Evolutionary conservation across 2,113 vertebrate species (phyloP).

Genomic region (Salvelinus alpinus): DNA sequence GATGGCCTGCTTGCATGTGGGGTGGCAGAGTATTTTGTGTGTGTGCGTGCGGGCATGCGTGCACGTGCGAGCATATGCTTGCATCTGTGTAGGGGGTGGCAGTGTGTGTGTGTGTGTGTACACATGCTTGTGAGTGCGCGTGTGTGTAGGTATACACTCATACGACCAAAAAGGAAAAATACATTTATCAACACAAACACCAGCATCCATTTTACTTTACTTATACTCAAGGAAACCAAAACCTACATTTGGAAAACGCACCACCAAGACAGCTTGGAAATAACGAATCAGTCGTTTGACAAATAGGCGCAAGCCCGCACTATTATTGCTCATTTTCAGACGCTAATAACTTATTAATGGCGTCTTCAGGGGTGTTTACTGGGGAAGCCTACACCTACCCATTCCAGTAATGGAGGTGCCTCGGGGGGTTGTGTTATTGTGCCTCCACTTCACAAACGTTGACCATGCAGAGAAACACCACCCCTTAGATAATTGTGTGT

Average conservation of each 20-base stretch:
- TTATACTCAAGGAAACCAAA: neutral
- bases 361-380: conserved; percentile 22
- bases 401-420: conserved; percentile 8
- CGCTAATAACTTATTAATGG: conserved; percentile 38
- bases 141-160: too few relatives aligned
- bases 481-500: neutral
- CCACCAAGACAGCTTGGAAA: too few relatives aligned
- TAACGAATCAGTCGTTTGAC: conserved; percentile 10
- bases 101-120: too few relatives aligned
- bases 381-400: conserved; percentile 4
- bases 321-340: conserved; percentile 9
- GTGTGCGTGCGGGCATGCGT: too few relatives aligned
- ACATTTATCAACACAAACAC: neutral
- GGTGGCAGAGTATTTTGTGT: too few relatives aligned
- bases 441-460: conserved; percentile 1
- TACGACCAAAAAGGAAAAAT: neutral
- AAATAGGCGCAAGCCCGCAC: conserved; percentile 4
- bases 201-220: neutral
- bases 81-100: too few relatives aligned
- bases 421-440: conserved; percentile 1
- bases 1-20: too few relatives aligned
- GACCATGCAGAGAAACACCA: neutral
- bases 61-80: too few relatives aligned
- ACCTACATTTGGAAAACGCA: neutral
- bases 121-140: too few relatives aligned